A percentile compares a stretch with the other conserved stretches of the same genome.
Evolutionary conservation across 2,113 vertebrate species (phyloP).

Genomic region (Oophaga pumilio): DNA sequence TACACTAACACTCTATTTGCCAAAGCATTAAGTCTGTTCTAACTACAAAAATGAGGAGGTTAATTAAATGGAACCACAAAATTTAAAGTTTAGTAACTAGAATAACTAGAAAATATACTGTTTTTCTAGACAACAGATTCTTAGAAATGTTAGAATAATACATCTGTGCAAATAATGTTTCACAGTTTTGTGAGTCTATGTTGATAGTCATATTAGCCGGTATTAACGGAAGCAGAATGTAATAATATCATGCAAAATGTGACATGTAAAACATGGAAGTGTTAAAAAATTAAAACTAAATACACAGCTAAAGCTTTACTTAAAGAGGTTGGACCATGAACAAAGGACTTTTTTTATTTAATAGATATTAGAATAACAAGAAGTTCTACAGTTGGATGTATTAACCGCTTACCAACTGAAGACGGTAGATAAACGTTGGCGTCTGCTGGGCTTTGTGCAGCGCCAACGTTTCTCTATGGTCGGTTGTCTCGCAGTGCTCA

Average conservation of each 20-base stretch:
- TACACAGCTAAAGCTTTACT: too few species aligned
- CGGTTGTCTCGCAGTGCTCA: too few species aligned
- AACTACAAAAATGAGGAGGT: constrained; percentile 25
- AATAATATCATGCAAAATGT: background rate
- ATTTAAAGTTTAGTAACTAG: constrained; percentile 20
- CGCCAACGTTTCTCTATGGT: too few species aligned
- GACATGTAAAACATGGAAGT: background rate
- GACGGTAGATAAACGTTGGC: too few species aligned
- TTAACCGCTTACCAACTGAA: too few species aligned
- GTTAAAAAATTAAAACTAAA: too few species aligned
- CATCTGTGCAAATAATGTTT: background rate
- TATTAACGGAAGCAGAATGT: background rate
- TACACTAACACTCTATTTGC: constrained; percentile 31
- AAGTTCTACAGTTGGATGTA: too few species aligned
- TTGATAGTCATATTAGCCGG: background rate
- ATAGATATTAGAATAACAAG: too few species aligned
- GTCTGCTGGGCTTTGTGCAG: too few species aligned
- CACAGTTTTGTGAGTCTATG: background rate
- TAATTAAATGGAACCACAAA: constrained; percentile 38
- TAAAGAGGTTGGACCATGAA: too few species aligned
- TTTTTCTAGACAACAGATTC: background rate
- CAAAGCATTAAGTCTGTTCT: constrained; percentile 33
- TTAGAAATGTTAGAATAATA: constrained; percentile 14
- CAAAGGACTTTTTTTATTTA: too few species aligned
- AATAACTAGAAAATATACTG: background rate